Conservation (phyloP, 2,113 vertebrate species). For the Marcusenius ussheri region DNA sequence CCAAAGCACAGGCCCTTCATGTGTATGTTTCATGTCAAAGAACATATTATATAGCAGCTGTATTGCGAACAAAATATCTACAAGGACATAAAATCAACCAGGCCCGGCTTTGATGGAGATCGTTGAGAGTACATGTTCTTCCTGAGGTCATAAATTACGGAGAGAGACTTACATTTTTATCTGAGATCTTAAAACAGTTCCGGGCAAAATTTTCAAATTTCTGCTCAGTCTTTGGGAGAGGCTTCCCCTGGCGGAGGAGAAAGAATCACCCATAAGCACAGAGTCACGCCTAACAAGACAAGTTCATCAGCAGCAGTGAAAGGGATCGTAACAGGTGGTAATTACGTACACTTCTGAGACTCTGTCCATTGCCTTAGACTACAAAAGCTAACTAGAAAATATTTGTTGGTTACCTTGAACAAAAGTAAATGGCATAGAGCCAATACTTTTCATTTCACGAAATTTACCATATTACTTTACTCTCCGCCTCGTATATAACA, state of each 20-base stretch:
- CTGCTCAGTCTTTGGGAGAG: conserved; percentile 63
- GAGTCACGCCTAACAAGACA: background rate
- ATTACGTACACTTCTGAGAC: background rate
- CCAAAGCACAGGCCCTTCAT: background rate
- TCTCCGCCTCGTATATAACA: background rate
- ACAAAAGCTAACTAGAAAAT: background rate
- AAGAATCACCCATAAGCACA: background rate
- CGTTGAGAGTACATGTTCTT: background rate
- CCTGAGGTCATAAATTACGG: background rate
- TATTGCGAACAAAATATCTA: background rate
- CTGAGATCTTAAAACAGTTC: conserved; percentile 53
- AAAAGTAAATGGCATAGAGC: background rate
- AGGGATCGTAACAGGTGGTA: background rate
- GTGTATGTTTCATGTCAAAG: background rate
- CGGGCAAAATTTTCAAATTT: conserved; percentile 66
- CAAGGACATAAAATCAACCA: background rate
- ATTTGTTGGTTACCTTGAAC: background rate
- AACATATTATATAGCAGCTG: background rate
- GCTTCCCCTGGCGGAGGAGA: conserved; percentile 49
- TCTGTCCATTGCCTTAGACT: background rate
- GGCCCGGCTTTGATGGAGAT: background rate
- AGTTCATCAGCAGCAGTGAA: background rate
- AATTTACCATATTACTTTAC: background rate
- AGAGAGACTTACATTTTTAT: conserved; percentile 57
- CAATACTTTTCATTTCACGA: background rate